phyloP scores from a whole-genome alignment of 2,797 vertebrate species.

The Threskiornis aethiopicus region DNA sequence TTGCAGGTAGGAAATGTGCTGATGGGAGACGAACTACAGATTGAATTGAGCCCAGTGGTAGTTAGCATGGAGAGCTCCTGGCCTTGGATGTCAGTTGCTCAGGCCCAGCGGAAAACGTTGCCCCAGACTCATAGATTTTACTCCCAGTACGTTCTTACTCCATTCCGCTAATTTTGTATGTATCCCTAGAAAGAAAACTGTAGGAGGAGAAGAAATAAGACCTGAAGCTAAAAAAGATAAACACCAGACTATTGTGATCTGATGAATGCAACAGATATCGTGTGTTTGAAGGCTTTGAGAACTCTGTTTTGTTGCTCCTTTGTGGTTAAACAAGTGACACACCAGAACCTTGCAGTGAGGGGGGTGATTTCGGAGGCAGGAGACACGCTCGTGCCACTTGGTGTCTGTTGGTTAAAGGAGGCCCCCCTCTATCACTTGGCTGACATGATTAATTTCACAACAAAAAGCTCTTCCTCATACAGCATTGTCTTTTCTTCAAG shows the following conservation, averaged over 20 bases:
- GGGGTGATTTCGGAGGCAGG: not conserved
- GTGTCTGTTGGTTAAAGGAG: not conserved
- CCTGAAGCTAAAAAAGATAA: not conserved
- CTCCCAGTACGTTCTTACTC: not conserved
- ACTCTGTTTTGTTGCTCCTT: not conserved
- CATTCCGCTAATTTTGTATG: not conserved
- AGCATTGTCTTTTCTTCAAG: not conserved
- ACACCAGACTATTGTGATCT: not conserved
- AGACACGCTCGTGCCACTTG: rapidly evolving
- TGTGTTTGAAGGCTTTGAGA: not conserved
- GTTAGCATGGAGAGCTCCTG: not conserved
- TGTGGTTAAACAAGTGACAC: not conserved
- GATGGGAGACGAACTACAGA: not conserved
- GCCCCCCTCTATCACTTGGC: not conserved
- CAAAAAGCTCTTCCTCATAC: not conserved
- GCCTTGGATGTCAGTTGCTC: not conserved
- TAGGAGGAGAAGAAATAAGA: not conserved
- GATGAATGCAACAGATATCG: not conserved
- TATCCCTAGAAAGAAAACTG: not conserved
- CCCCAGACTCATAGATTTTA: not conserved
- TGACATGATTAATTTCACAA: not conserved
- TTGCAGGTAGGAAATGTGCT: constrained; percentile 79
- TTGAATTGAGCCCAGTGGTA: not conserved
- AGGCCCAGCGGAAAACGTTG: not conserved
- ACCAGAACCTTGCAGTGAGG: not conserved